Evolutionary conservation across 53 echinoderm and acorn worm species (phyloP).

Genomic region (Astropecten irregularis): DNA sequence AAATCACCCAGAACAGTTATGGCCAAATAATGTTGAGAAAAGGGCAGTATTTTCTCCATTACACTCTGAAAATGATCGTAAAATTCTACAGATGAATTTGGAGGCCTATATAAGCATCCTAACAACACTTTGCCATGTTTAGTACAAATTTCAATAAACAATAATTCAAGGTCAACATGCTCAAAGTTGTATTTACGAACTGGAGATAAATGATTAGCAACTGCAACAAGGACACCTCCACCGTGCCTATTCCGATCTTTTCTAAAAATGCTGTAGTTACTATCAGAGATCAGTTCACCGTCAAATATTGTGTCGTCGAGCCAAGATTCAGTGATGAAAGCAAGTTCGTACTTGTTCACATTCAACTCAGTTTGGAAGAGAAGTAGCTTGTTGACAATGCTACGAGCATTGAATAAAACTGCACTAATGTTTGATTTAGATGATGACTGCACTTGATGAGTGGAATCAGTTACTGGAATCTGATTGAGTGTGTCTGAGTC

Average conservation of each 20-base stretch:
- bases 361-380: background rate
- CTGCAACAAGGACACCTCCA: background rate
- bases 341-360: background rate
- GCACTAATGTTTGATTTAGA: too few species aligned
- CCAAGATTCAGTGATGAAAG: background rate
- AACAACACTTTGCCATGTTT: background rate
- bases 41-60: background rate
- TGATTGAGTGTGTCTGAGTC: too few species aligned
- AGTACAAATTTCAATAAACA: background rate
- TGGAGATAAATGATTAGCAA: background rate
- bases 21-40: slow-evolving; percentile 13
- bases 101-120: slow-evolving; percentile 4
- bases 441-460: too few species aligned
- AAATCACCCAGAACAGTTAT: too few species aligned
- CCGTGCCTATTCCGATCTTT: background rate
- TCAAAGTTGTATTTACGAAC: background rate
- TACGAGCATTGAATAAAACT: background rate
- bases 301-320: background rate
- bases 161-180: background rate
- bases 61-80: background rate
- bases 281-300: background rate
- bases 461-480: too few species aligned
- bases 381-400: background rate
- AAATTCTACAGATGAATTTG: background rate
- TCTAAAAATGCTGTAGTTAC: background rate